Evolutionary conservation across 2,888 invertebrate genomes (phyloP), one percentile per base, ranked within the genome.

Genomic region (Pseudoips prasinana): DNA sequence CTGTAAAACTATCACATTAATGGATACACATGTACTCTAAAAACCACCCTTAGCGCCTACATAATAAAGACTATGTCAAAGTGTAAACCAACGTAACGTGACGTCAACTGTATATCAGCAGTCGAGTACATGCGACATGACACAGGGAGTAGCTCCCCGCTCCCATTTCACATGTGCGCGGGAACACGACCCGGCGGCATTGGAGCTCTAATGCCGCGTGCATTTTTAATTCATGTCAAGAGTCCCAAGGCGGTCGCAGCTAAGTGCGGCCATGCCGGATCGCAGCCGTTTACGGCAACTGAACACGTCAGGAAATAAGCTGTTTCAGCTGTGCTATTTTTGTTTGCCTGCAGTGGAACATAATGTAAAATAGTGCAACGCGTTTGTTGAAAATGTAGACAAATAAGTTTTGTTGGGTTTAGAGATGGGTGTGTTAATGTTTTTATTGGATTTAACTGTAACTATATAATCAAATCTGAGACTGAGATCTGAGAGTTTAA

Each of bases 181-280:
- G 41, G 50, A 43, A 39, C 39, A 42, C 41, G 42, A 43, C 47
- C 54, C 46, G 63, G 7, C 72, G 18, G 7, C 63, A 75, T 76
- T 76, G 75, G 69, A 50, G 67, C 75, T 70, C 82, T 82, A 82
- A 84, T 84, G 82, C 75, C 69, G 56, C 73, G 65, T 84, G 76
- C 76, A 84, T 84, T 83, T 84, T 85, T 84, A 83, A 85, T 84
- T 79, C 78, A 75, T 75, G 82, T 82, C 82, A 81, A 82, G 82
- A 73, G 79, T 70, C 76, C 73, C 72, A 41, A 51, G 58, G 65
- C 64, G 60, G 56, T 64, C 65, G 58, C 67, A 49, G 58, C 56
- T 76, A 70, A 78, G 70, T 76, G 73, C 69, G 55, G 56, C 55
- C 55, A 53, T 54, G 46, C 58, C 45, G 39, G 59, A 50, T 56